Evolutionary conservation across 2,113 vertebrate genomes (phyloP).

Genomic region (Heloderma charlesbogerti): DNA sequence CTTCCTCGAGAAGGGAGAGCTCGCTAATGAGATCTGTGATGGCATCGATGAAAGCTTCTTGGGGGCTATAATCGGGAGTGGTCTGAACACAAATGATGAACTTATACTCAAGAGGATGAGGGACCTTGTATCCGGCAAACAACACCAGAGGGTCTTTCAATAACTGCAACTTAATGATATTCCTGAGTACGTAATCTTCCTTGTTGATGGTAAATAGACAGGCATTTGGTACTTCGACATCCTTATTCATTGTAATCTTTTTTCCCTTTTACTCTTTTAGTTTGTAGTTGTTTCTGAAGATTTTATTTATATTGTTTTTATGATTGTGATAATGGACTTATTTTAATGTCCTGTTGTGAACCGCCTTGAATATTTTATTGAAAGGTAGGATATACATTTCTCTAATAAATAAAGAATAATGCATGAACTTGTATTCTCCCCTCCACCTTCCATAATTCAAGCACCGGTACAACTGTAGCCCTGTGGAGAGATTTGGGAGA

Average conservation of each 20-base stretch:
- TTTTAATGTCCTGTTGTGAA: neutral
- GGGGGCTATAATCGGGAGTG: constrained; percentile 89
- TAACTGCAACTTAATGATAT: constrained; percentile 92
- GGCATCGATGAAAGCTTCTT: constrained; percentile 91
- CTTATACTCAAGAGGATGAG: constrained; percentile 89
- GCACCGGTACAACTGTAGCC: neutral
- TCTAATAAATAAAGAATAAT: neutral
- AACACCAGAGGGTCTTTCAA: constrained; percentile 90
- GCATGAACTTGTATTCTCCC: neutral
- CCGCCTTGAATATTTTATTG: neutral
- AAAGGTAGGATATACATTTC: neutral
- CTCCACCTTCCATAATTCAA: neutral
- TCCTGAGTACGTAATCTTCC: constrained; percentile 94
- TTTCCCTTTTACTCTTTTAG: too few species aligned
- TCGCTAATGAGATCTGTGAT: constrained; percentile 90
- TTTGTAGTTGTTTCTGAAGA: too few species aligned
- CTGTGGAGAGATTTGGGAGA: neutral
- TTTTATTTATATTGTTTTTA: neutral
- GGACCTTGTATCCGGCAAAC: constrained; percentile 91
- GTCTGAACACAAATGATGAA: constrained; percentile 91
- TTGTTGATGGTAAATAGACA: constrained; percentile 96
- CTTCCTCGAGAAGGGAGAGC: constrained; percentile 88
- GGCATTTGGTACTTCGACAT: constrained; percentile 96
- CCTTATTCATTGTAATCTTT: constrained; percentile 94
- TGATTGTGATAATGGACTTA: neutral